Conservation (phyloP, 2,797 vertebrate genomes). For the Heterohyrax brucei region DNA sequence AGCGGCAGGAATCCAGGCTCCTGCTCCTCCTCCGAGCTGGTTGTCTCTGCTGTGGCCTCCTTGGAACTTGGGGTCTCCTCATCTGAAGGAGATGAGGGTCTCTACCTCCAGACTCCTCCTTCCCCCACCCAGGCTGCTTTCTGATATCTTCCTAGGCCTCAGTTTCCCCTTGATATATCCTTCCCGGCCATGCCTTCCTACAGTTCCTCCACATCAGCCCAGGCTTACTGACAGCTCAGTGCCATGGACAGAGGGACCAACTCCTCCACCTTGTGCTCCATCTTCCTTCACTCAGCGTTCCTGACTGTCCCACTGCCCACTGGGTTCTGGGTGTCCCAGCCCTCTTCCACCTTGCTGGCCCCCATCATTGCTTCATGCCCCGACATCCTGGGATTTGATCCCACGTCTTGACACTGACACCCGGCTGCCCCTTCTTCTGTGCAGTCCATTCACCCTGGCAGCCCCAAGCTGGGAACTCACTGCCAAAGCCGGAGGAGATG, state of each 20-base stretch:
- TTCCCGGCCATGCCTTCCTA: not conserved
- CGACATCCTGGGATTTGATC: not conserved
- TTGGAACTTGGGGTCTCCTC: conserved; percentile 96
- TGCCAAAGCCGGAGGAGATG: conserved; percentile 98
- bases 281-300: not conserved
- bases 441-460: not conserved
- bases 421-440: not conserved
- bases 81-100: conserved; percentile 88
- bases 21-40: conserved; percentile 98
- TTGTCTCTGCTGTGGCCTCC: conserved; percentile 95
- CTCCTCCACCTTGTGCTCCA: not conserved
- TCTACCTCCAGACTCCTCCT: not conserved
- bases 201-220: not conserved
- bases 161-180: not conserved
- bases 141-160: not conserved
- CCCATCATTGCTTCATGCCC: not conserved
- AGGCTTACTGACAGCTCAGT: not conserved
- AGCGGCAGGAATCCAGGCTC: conserved; percentile 93
- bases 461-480: conserved; percentile 91
- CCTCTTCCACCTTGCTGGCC: not conserved
- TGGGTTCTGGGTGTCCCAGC: not conserved
- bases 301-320: not conserved
- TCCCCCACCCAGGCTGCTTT: not conserved
- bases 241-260: not conserved
- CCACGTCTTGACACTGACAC: not conserved